Conservation (phyloP, 1,140 invertebrate species). For the Apis mellifera region DNA sequence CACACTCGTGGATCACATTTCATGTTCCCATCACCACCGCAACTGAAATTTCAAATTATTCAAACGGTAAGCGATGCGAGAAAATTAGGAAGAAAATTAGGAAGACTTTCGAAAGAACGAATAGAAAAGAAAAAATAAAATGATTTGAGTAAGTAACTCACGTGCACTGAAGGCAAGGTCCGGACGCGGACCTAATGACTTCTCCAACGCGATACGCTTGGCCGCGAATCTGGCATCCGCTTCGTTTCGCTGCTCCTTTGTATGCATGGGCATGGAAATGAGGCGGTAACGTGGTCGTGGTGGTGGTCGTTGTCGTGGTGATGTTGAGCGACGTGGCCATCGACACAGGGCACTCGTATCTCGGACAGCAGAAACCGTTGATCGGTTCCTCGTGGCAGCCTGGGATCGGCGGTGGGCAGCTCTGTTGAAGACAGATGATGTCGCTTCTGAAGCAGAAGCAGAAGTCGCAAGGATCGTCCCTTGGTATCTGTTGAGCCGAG, state of each 20-base stretch:
- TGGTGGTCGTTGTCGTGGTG: conserved; percentile 92
- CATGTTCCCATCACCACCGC: conserved; percentile 94
- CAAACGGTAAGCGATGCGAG: background rate
- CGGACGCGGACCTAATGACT: conserved; percentile 90
- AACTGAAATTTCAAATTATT: conserved; percentile 79
- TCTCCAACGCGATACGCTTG: conserved; percentile 92
- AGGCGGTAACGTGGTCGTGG: conserved; percentile 91
- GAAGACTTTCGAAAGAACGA: background rate
- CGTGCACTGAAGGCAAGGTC: conserved; percentile 95
- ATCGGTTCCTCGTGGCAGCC: conserved; percentile 95
- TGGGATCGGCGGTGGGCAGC: conserved; percentile 95
- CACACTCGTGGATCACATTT: conserved; percentile 95
- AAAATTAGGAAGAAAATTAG: background rate
- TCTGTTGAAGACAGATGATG: conserved; percentile 97
- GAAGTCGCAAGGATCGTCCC: conserved; percentile 97
- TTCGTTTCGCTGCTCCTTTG: conserved; percentile 86
- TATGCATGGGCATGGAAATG: conserved; percentile 90
- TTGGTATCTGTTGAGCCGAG: conserved; percentile 96
- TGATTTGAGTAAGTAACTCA: conserved; percentile 83
- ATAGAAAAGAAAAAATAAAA: conserved; percentile 13
- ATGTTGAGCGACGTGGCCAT: conserved; percentile 90
- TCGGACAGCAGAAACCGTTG: conserved; percentile 95
- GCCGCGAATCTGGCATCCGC: conserved; percentile 92
- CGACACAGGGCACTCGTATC: conserved; percentile 95
- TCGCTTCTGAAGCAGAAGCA: conserved; percentile 98